Conservation (phyloP, 1,140 invertebrate genomes). For the Euborellia annulipes region DNA sequence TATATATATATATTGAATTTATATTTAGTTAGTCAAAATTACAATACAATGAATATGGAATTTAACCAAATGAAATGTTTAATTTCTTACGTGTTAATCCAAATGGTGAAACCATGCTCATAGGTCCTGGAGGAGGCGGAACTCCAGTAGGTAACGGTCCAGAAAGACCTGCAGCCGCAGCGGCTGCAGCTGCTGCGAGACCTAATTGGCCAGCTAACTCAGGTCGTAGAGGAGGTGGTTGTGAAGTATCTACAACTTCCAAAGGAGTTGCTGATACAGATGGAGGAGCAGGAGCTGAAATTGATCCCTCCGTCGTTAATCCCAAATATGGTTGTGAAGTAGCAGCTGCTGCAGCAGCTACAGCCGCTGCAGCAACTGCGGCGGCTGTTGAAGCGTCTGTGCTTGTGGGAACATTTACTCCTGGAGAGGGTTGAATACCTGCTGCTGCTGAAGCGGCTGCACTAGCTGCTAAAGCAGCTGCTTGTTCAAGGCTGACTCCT, state of each 20-base stretch:
- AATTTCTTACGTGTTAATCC: background rate
- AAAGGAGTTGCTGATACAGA: constrained; percentile 3
- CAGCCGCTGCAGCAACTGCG: constrained; percentile 6
- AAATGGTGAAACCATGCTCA: too few relatives aligned
- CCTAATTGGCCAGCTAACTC: background rate
- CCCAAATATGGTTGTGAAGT: constrained; percentile 15
- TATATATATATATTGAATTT: constrained; percentile 3
- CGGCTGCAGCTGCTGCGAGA: too few relatives aligned
- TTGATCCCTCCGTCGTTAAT: constrained; percentile 14
- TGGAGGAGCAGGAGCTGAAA: constrained; percentile 22
- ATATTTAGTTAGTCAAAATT: constrained; percentile 3
- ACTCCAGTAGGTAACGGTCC: too few relatives aligned
- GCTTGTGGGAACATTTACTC: background rate
- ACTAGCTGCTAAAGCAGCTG: constrained; percentile 15
- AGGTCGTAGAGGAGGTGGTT: constrained; percentile 36
- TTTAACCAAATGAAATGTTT: background rate
- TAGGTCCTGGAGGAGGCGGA: too few relatives aligned
- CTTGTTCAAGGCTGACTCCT: background rate
- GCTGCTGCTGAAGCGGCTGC: constrained; percentile 14
- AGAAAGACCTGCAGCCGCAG: too few relatives aligned
- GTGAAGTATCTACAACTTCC: constrained; percentile 37
- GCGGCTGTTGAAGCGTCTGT: constrained; percentile 13
- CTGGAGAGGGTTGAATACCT: constrained; percentile 4
- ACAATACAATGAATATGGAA: background rate
- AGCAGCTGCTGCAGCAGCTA: background rate